phyloP scores from a whole-genome alignment of 1,140 invertebrate species.

The Rhynchophorus ferrugineus region DNA sequence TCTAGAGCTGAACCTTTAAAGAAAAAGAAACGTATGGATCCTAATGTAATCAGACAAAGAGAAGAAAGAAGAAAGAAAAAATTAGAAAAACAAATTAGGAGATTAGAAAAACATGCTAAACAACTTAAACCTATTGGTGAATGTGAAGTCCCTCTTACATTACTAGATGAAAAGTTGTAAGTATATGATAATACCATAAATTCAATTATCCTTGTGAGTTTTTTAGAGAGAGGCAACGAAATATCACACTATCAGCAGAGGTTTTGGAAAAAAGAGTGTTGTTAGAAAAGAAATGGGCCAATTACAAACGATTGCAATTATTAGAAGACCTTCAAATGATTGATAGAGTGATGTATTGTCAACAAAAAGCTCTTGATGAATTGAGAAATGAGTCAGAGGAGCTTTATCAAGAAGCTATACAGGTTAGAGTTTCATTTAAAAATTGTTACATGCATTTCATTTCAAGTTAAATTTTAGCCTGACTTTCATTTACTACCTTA shows the following conservation, averaged over 20 bases:
- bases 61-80: slow-evolving; percentile 73
- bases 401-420: slow-evolving; percentile 73
- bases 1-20: slow-evolving; percentile 74
- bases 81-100: slow-evolving; percentile 74
- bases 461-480: slow-evolving; percentile 46
- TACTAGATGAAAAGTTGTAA: slow-evolving; percentile 50
- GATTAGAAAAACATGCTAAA: slow-evolving; percentile 63
- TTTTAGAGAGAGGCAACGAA: slow-evolving; percentile 50
- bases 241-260: slow-evolving; percentile 41
- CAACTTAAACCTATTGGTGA: slow-evolving; percentile 80
- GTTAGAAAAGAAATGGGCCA: slow-evolving; percentile 64
- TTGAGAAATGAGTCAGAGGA: slow-evolving; percentile 70
- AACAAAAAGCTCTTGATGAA: slow-evolving; percentile 69
- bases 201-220: background rate
- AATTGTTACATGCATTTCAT: slow-evolving; percentile 22
- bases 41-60: slow-evolving; percentile 62
- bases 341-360: slow-evolving; percentile 57
- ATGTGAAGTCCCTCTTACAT: slow-evolving; percentile 57
- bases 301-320: slow-evolving; percentile 57
- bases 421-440: slow-evolving; percentile 45
- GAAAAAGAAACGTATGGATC: slow-evolving; percentile 82
- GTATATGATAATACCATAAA: slow-evolving; percentile 41
- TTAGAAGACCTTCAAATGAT: slow-evolving; percentile 57
- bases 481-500: slow-evolving; percentile 63
- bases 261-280: slow-evolving; percentile 48